Percentiles rank a stretch among this genome's conserved stretches.
Evolutionary conservation across 2,113 vertebrate genomes (phyloP).

Genomic region (Limnothrissa miodon): DNA sequence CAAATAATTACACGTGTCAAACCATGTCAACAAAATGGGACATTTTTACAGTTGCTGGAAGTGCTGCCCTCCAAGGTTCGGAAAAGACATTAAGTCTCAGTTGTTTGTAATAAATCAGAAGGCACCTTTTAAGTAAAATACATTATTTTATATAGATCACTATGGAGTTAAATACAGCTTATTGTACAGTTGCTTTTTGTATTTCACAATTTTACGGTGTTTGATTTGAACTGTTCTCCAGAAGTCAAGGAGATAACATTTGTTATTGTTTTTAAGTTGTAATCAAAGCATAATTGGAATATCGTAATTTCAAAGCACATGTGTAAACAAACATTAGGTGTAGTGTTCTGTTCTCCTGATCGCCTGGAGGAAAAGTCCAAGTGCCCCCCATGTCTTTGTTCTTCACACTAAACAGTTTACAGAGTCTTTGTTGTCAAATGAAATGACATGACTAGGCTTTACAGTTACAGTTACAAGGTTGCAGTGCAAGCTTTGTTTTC

Average conservation of each 20-base stretch:
- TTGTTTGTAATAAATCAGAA: constrained; percentile 9
- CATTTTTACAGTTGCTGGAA: constrained; percentile 5
- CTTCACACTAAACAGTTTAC: not conserved
- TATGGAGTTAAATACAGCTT: not conserved
- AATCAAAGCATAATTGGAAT: not conserved
- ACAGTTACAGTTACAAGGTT: not conserved
- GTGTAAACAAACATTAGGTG: not conserved
- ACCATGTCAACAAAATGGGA: not conserved
- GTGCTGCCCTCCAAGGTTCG: not conserved
- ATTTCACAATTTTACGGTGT: not conserved
- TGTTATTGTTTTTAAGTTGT: not conserved
- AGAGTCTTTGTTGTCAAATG: not conserved
- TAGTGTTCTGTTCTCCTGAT: not conserved
- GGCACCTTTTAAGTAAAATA: not conserved
- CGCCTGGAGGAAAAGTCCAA: not conserved
- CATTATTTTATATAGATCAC: not conserved
- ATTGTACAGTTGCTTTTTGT: not conserved
- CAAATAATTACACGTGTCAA: constrained; percentile 9
- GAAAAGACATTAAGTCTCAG: not conserved
- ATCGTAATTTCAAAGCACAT: not conserved
- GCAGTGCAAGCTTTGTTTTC: too few relatives aligned
- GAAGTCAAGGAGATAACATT: not conserved
- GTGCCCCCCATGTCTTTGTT: not conserved
- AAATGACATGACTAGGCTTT: not conserved
- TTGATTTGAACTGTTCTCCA: not conserved